phyloP scores from a whole-genome alignment of 2,113 vertebrate species.

The Platichthys stellatus region DNA sequence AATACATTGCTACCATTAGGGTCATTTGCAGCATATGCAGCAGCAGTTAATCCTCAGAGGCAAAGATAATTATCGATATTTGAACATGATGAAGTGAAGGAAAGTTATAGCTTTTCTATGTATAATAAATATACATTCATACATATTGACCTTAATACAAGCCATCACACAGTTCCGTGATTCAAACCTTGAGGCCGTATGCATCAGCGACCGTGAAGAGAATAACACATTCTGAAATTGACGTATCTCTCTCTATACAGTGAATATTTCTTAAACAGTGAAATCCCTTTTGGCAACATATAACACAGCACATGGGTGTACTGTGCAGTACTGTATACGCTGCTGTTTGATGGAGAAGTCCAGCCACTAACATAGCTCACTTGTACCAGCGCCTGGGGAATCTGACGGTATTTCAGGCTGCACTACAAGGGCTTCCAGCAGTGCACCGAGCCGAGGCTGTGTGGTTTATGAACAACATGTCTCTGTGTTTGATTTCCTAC shows the following conservation, averaged over 20 bases:
- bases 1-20: slow-evolving; percentile 3
- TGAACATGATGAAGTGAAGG: not conserved
- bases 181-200: not conserved
- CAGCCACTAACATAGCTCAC: slow-evolving; percentile 63
- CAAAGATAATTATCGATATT: slow-evolving; percentile 11
- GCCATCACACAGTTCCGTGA: not conserved
- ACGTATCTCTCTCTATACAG: slow-evolving; percentile 36
- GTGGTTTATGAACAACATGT: slow-evolving; percentile 60
- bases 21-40: not conserved
- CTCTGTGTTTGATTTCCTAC: slow-evolving; percentile 53
- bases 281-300: slow-evolving; percentile 44
- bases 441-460: slow-evolving; percentile 37
- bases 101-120: slow-evolving; percentile 1
- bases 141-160: slow-evolving; percentile 3
- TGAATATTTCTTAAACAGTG: slow-evolving; percentile 44
- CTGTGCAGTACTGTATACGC: slow-evolving; percentile 9
- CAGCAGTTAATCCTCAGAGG: slow-evolving; percentile 15
- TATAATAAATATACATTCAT: slow-evolving; percentile 6
- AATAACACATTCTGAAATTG: slow-evolving; percentile 3
- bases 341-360: slow-evolving; percentile 59
- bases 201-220: slow-evolving; percentile 2
- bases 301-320: slow-evolving; percentile 21
- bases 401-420: slow-evolving; percentile 58
- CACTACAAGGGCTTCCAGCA: slow-evolving; percentile 58
- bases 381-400: slow-evolving; percentile 59